A percentile compares a stretch with the other conserved stretches of the same genome.
Conservation (phyloP, 2,888 invertebrate species). For the Mesorhabditis sp. region DNA sequence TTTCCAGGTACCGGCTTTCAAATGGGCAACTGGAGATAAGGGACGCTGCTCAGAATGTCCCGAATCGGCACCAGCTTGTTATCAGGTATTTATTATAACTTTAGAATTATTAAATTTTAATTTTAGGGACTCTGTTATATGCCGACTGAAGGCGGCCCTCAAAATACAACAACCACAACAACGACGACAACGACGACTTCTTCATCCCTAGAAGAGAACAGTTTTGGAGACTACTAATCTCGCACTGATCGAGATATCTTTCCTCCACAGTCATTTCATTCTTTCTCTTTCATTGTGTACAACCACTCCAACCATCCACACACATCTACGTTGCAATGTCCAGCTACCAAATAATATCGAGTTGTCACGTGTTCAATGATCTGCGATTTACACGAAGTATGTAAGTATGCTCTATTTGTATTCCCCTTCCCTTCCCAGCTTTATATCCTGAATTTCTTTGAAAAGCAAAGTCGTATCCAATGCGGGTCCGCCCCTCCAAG, state of each 20-base stretch:
- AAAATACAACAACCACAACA: constrained; percentile 16
- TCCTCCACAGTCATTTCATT: not conserved
- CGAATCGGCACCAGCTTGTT: constrained; percentile 51
- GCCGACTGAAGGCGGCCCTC: constrained; percentile 22
- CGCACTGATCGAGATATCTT: not conserved
- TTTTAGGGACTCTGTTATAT: constrained; percentile 54
- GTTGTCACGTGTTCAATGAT: not conserved
- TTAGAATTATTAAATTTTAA: not conserved
- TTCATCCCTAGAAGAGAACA: not conserved
- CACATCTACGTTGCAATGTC: not conserved
- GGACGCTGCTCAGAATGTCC: constrained; percentile 52
- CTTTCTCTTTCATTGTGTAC: not conserved
- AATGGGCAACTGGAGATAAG: constrained; percentile 48
- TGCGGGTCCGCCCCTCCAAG: too few species aligned
- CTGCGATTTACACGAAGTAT: not conserved
- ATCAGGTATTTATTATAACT: constrained; percentile 14
- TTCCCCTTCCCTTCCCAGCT: too few species aligned
- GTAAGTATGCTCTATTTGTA: not conserved
- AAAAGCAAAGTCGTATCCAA: too few species aligned
- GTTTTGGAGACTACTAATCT: not conserved
- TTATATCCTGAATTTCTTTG: too few species aligned
- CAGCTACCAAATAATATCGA: not conserved
- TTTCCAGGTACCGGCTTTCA: constrained; percentile 56
- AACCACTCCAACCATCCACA: not conserved
- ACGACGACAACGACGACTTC: constrained; percentile 15